Base-by-base conservation (phyloP, 2,888 invertebrate species). In the Dioctria rufipes region DNA sequence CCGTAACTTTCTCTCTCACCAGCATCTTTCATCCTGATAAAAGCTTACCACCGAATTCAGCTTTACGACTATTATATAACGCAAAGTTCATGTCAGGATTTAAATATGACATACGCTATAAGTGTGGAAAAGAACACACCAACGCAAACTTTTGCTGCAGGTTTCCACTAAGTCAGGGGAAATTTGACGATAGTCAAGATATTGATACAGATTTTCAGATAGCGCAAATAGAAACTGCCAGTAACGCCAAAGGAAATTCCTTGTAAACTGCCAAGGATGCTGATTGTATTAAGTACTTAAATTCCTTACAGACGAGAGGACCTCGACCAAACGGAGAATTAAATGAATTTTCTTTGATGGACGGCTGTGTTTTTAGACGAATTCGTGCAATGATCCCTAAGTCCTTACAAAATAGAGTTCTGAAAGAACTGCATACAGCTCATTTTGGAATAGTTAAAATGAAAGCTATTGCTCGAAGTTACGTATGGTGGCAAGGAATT, bases 401-500 rank as follows among this genome's bases (percentile, higher is more conserved):
- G 25, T 25, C 25, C 25, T 2, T 25, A 25, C 25, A 25, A 25
- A 25, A 2, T 25, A 25, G 25, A 25, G 25, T 25, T 25, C 25
- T 25, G 25, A 25, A 25, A 25, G 25, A 25, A 25, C 25, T 25
- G 25, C 25, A 25, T 25, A 25, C 25, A 25, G 25, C 25, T 25
- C 86, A 87, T 78, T 82, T 83, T 8, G 86, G 86, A 4, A 83
- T 86, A 4, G 84, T 85, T 0, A 83, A 85, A 78, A 85, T 85
- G 83, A 86, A 87, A 83, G 79, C 83, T 5, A 63, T 86, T 11
- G 85, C 86, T 25, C 25, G 25, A 25, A 25, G 25, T 2, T 25
- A 25, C 25, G 25, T 25, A 25, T 25, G 25, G 25, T 0, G 86
- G 86, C 84, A 85, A 5, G 81, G 81, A 5, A 82, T 86, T 39